Conservation (phyloP, 2,888 invertebrate genomes). For the Eupithecia subumbrata region DNA sequence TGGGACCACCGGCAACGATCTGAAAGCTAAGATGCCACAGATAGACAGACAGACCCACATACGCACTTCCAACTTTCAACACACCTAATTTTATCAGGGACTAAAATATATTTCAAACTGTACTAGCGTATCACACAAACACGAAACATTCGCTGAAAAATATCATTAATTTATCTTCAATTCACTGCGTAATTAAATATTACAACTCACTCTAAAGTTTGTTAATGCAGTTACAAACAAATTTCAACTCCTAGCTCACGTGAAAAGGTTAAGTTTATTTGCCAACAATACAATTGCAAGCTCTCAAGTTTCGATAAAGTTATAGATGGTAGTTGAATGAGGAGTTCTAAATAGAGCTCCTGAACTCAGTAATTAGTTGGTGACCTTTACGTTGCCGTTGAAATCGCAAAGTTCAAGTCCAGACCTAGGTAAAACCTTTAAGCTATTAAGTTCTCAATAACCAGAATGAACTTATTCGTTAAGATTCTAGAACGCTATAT, state of each 20-base stretch:
- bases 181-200: not conserved
- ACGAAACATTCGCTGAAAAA: too few relatives aligned
- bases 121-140: too few relatives aligned
- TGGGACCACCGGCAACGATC: too few relatives aligned
- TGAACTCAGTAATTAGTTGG: not conserved
- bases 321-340: not conserved
- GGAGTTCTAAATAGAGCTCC: not conserved
- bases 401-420: not conserved
- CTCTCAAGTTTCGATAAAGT: not conserved
- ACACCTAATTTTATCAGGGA: too few relatives aligned
- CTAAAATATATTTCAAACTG: too few relatives aligned
- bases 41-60: too few relatives aligned
- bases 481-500: too few relatives aligned
- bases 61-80: too few relatives aligned
- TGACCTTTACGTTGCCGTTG: not conserved
- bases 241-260: not conserved
- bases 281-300: not conserved
- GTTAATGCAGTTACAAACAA: not conserved
- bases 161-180: not conserved
- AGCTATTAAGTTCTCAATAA: too few relatives aligned
- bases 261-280: slow-evolving; percentile 1
- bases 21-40: too few relatives aligned
- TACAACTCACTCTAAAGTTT: slow-evolving; percentile 4
- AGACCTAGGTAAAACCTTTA: too few relatives aligned
- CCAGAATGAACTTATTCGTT: too few relatives aligned